Evolutionary conservation across 2,113 vertebrate genomes (phyloP).

Genomic region (Uropsilus gracilis): DNA sequence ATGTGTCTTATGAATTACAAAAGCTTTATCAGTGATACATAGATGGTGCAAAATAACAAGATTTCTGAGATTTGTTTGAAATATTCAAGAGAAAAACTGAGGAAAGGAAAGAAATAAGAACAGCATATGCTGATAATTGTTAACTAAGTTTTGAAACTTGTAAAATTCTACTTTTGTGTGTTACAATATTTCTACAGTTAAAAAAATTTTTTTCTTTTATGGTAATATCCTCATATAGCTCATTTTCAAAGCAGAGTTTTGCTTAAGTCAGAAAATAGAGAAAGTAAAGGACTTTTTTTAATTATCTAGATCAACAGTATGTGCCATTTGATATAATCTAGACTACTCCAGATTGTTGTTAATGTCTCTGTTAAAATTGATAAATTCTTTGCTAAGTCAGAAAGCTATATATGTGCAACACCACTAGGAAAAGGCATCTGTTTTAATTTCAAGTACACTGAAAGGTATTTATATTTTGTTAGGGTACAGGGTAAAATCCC

Average conservation of each 20-base stretch:
- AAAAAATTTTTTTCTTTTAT: slow-evolving; percentile 40
- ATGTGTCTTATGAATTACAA: slow-evolving; percentile 48
- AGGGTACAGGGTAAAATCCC: no score
- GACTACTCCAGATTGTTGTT: background rate
- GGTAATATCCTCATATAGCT: background rate
- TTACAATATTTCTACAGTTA: background rate
- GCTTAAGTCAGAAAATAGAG: background rate
- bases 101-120: background rate
- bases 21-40: slow-evolving; percentile 23
- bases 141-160: background rate
- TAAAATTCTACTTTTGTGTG: background rate
- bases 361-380: no score
- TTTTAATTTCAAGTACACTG: background rate
- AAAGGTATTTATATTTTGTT: background rate
- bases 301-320: background rate
- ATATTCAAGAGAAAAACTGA: slow-evolving; percentile 42
- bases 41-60: background rate
- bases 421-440: background rate
- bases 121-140: background rate
- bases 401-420: background rate
- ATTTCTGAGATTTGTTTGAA: slow-evolving; percentile 53
- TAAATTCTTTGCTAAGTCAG: background rate
- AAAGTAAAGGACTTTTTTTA: background rate
- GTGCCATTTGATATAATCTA: background rate
- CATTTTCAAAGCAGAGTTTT: background rate